Evolutionary conservation across 2,888 invertebrate species (phyloP), one percentile per base, ranked within the genome.

Genomic region (Xylota segnis): DNA sequence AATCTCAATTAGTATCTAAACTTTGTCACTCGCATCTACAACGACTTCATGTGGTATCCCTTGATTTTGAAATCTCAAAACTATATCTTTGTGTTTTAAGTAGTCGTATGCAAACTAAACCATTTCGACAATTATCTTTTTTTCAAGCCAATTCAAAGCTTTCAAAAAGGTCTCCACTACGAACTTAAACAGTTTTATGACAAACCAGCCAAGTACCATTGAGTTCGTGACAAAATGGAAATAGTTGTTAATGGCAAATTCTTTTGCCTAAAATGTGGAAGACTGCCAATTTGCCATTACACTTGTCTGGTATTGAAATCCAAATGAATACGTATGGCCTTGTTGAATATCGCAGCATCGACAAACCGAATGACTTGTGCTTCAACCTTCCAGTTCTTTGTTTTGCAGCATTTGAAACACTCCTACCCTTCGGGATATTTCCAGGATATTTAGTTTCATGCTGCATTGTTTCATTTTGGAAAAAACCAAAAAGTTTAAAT

Each of bases 401-500:
- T 34, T 10, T 9, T n/a, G 40, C n/a, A n/a, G 40, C n/a, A 40
- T n/a, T 5, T 10, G 32, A 3, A 6, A 32, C 6, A 32, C 32
- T 32, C 32, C 32, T 43, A 43, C n/a, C 3, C 43, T 45, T 14
- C 4, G 6, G 50, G 16, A 5, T 50, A 45, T 16, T 45, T 45
- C 16, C 16, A 16, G 45, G 16, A 16, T 27, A 29, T 27, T 54
- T 16, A 23, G 23, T 29, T 32, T 9, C 54, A 56, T 32, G 0
- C 6, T 56, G 32, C 14, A 52, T 52, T 52, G 3, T 2, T 54
- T 54, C 54, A 54, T 7, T 23, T 52, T 63, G 34, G 18, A 34
- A 18, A 34, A 18, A 75, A 56, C 18, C 5, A 10, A 10, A 54
- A 66, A 65, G 54, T 66, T 58, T 37, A 45, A 75, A 75, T 37